Evolutionary conservation across 2,888 invertebrate species (phyloP), one percentile per base, ranked within the genome.

Genomic region (Rhorus exstirpatorius): DNA sequence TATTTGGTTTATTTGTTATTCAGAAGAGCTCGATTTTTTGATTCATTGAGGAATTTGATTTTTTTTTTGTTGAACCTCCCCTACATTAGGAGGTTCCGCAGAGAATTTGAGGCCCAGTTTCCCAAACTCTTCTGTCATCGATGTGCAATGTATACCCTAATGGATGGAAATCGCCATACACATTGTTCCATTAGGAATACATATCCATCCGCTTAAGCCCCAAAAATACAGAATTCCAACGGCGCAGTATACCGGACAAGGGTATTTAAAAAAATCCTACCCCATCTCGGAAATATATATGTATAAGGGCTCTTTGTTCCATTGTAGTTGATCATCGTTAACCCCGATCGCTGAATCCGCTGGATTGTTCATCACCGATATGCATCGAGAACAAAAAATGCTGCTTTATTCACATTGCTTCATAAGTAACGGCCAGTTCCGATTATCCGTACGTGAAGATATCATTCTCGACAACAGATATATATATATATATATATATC

Each of bases 371-470:
- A 24, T 65, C 44, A 35, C 14, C 71, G 19, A 35, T 38, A 49
- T 38, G n/a, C 12, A 60, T 72, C 77, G 81, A 79, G 77, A 72
- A 79, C 24, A 46, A 65, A 71, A 78, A 63, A 31, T n/a, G 6
- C 71, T 55, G 44, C 58, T 53, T 77, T 53, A 79, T 72, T 60
- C 65, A 65, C 24, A 24, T 21, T 24, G 26, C 24, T 46, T 14
- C 41, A 12, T 17, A 38, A 49, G 17, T 12, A 49, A 70, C 21
- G 55, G 24, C 63, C 35, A 67, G 55, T 72, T 63, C 19, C 21
- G 60, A 46, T 82, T 80, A 86, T 83, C 41, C 63, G 46, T 17
- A 60, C 58, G 60, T 53, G 63, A 38, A 67, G 72, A 79, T 74
- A 79, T 67, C 51, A 74, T 41, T 38, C n/a, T n/a, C n/a, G n/a